Percentiles rank a stretch among this genome's conserved stretches.
phyloP scores from a whole-genome alignment of 2,797 vertebrate species.

The Syngnathus rostellatus region DNA sequence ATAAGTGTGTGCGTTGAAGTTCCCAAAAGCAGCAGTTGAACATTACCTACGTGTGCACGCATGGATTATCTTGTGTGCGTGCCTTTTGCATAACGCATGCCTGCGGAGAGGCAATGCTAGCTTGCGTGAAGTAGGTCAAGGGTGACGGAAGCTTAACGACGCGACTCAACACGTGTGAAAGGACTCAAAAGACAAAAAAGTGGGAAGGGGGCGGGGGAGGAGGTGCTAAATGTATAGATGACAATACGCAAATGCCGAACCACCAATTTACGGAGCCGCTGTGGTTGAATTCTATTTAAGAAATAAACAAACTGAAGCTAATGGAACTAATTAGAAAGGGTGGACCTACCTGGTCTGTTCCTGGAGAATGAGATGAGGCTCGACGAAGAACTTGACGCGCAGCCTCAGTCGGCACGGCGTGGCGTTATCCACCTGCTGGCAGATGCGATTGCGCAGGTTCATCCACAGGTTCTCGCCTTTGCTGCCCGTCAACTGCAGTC shows the following conservation, averaged over 20 bases:
- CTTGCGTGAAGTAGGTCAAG: slow-evolving; percentile 55
- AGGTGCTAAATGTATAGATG: too few species aligned
- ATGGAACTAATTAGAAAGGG: neutral
- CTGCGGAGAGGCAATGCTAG: neutral
- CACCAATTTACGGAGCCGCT: too few species aligned
- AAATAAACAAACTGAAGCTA: too few species aligned
- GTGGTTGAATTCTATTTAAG: too few species aligned
- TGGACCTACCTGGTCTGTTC: slow-evolving; percentile 82
- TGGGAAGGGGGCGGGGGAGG: too few species aligned
- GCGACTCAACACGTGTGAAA: neutral
- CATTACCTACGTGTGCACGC: neutral
- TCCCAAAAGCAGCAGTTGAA: neutral
- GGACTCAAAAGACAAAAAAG: neutral
- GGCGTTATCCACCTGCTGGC: slow-evolving; percentile 93
- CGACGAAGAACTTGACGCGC: slow-evolving; percentile 96
- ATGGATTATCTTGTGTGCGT: neutral
- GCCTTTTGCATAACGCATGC: neutral
- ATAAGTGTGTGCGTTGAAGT: neutral
- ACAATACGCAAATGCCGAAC: too few species aligned
- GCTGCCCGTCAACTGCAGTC: slow-evolving; percentile 91
- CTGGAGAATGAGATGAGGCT: slow-evolving; percentile 95
- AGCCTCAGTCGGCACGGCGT: slow-evolving; percentile 86
- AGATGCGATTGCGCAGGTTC: slow-evolving; percentile 96
- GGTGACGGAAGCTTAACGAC: neutral
- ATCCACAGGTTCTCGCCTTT: slow-evolving; percentile 97